These are phyloP conservation scores for Ancistrus triradiatus DNA, from an alignment of 2,113 vertebrate species.

Conservation along the genomic window DNA sequence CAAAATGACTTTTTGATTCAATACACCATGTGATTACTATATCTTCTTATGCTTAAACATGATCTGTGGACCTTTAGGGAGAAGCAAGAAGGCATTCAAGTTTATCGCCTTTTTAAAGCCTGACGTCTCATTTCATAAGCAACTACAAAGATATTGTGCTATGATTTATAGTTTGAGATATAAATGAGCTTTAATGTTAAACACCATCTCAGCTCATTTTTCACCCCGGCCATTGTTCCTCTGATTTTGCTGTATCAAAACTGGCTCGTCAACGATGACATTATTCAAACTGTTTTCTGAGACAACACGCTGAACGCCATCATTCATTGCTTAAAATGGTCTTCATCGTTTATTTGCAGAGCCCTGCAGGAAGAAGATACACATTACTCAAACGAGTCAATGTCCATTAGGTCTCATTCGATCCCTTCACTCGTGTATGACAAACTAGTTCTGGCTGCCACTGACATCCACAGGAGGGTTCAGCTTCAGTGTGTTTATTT, in stretches of 20 bases:
- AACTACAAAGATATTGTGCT: conserved; percentile 20
- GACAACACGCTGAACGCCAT: neutral
- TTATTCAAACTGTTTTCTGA: conserved; percentile 22
- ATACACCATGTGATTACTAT: no score
- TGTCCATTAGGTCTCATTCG: conserved; percentile 14
- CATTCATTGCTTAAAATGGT: neutral
- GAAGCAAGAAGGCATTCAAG: neutral
- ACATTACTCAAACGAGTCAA: neutral
- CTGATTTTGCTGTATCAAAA: conserved; percentile 5
- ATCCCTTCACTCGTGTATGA: conserved; percentile 10
- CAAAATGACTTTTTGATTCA: no score
- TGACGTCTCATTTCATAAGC: conserved; percentile 13
- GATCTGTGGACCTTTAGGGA: conserved; percentile 11
- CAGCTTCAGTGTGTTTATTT: neutral
- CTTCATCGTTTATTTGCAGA: conserved; percentile 6
- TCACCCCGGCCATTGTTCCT: conserved; percentile 25
- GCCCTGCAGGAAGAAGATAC: neutral
- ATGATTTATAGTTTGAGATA: conserved; percentile 30
- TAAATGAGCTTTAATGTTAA: conserved; percentile 33
- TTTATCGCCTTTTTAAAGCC: conserved; percentile 34
- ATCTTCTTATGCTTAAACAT: conserved; percentile 18
- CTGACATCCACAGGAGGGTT: neutral
- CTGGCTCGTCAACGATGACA: conserved; percentile 12
- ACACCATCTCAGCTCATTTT: conserved; percentile 27
- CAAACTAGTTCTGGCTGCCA: neutral